Evolutionary conservation across 2,888 invertebrate genomes (phyloP), one percentile per base, ranked within the genome.

Genomic region (Chrysolina americana): DNA sequence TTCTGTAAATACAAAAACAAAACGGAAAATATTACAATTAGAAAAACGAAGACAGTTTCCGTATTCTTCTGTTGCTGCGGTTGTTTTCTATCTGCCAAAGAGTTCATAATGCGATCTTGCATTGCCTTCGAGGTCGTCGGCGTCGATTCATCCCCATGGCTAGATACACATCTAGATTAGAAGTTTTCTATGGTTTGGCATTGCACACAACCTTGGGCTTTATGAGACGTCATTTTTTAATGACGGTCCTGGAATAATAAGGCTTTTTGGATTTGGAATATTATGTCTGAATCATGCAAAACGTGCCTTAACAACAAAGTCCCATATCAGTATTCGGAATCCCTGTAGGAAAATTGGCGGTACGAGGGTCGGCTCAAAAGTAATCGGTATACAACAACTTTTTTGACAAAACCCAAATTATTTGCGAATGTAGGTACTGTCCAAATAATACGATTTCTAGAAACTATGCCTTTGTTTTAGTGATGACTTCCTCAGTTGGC

Each of bases 1-100:
- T 79, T 81, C 78, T 83, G 83, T 72, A 84, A 77, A 82, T 83
- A 85, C 75, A 85, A 80, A 76, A 78, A 79, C 75, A 85, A 65
- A 77, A 86, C 78, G 23, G 85, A 85, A 76, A 85, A 77, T 75
- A 85, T 63, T 65, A 81, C 70, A 78, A 86, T 82, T 68, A 84
- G 71, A 71, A 83, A 77, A 71, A 84, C 78, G 65, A 82, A 78
- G 73, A 83, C 76, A 28, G 75, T 36, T 74, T 85, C 84, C 63
- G 78, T 11, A 53, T 80, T 79, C 65, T 77, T 76, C 48, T 73
- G 71, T n/a, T 59, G 69, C 64, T 10, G 68, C 53, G 59, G 75
- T 71, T 36, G 76, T 78, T 75, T 79, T 75, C 66, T 48, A 41
- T 79, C 77, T 65, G 80, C 78, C 74, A 85, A 74, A 44, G 81